Evolutionary conservation across 2,113 vertebrate species (phyloP).

Genomic region (Chionodraco myersi): DNA sequence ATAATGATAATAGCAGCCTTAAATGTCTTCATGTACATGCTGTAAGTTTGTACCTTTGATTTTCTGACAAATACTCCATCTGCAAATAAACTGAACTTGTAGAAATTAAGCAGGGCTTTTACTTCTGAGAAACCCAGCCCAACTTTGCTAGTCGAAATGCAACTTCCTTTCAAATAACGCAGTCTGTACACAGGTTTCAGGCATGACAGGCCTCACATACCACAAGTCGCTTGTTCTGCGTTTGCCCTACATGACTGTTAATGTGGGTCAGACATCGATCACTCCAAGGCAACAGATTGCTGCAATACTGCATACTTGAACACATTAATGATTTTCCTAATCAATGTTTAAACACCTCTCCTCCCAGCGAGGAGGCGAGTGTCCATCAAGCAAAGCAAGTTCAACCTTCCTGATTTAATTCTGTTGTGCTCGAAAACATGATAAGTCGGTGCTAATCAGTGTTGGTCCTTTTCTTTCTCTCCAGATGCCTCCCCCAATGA

Average conservation of each 20-base stretch:
- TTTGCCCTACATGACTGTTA: conserved; percentile 53
- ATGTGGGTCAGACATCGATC: conserved; percentile 64
- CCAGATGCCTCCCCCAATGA: conserved; percentile 54
- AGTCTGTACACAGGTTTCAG: conserved; percentile 1
- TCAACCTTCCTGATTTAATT: conserved; percentile 50
- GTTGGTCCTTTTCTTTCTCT: neutral
- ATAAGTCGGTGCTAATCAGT: conserved; percentile 54
- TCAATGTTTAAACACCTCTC: conserved; percentile 68
- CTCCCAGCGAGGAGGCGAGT: conserved; percentile 46
- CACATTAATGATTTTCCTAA: conserved; percentile 67
- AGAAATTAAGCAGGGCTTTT: neutral
- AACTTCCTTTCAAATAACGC: conserved; percentile 3
- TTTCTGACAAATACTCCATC: neutral
- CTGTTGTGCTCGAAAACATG: conserved; percentile 48
- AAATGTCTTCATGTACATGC: neutral
- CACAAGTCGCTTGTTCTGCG: conserved; percentile 7
- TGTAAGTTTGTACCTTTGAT: neutral
- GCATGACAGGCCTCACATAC: conserved; percentile 12
- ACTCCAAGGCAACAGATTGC: conserved; percentile 57
- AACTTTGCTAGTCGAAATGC: neutral
- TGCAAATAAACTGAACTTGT: neutral
- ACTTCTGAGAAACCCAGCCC: neutral
- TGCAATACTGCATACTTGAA: conserved; percentile 64
- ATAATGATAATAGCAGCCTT: neutral
- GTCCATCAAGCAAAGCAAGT: conserved; percentile 58